These are phyloP conservation scores for Plusia festucae DNA, from an alignment of 2,888 invertebrate genomes.

Conservation along the genomic window DNA sequence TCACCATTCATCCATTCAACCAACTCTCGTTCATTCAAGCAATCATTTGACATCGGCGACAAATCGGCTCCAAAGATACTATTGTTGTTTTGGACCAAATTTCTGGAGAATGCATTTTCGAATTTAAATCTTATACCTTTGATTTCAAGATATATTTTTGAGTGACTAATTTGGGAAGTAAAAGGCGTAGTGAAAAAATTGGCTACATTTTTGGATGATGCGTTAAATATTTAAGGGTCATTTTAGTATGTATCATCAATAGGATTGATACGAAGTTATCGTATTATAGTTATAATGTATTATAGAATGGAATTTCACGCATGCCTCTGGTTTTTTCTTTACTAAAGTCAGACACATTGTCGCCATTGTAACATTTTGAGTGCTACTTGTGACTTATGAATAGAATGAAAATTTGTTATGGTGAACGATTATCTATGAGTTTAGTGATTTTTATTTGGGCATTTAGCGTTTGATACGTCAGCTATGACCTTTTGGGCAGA, in stretches of 20 bases:
- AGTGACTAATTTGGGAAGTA: constrained; percentile 11
- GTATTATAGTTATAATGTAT: constrained; percentile 79
- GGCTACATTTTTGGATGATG: background rate
- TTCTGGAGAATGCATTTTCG: constrained; percentile 16
- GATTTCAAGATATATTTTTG: constrained; percentile 15
- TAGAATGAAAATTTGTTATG: constrained; percentile 78
- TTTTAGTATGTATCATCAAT: constrained; percentile 55
- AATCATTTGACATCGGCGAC: constrained; percentile 83
- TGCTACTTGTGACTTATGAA: constrained; percentile 77
- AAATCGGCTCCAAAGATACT: constrained; percentile 76
- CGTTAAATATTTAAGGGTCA: constrained; percentile 18
- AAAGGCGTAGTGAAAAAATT: constrained; percentile 14
- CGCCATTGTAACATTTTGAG: constrained; percentile 66
- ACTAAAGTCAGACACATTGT: constrained; percentile 76
- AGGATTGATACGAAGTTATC: constrained; percentile 74
- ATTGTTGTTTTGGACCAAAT: constrained; percentile 55
- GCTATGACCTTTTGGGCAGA: constrained; percentile 58
- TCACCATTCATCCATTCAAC: constrained; percentile 64
- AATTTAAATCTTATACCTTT: constrained; percentile 36
- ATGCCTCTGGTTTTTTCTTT: constrained; percentile 75
- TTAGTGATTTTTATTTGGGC: constrained; percentile 65
- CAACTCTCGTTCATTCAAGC: constrained; percentile 66
- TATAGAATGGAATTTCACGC: constrained; percentile 80
- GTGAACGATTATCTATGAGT: constrained; percentile 75
- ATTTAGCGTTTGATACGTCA: constrained; percentile 60